Percentiles rank a stretch among this genome's conserved stretches.
phyloP scores from a whole-genome alignment of 92 coral and sea anemone genomes.

The Palythoa heliodiscus region DNA sequence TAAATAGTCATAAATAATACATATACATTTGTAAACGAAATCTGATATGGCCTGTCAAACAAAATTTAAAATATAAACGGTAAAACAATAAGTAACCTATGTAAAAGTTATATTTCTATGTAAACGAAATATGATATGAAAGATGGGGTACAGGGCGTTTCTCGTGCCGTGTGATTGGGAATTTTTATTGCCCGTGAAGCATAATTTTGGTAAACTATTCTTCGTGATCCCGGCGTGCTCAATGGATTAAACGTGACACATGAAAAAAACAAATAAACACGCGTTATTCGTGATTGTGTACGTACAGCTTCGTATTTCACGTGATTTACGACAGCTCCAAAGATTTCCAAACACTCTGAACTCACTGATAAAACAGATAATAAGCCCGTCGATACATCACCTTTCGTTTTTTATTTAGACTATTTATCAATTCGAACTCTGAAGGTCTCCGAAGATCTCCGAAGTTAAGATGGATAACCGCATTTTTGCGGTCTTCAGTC shows the following conservation, averaged over 20 bases:
- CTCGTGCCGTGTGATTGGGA: constrained; percentile 5
- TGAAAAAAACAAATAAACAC: constrained; percentile 7
- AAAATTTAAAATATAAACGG: too few relatives aligned
- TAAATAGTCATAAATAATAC: too few relatives aligned
- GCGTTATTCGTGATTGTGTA: constrained; percentile 16
- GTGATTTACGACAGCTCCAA: background rate
- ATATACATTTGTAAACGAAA: too few relatives aligned
- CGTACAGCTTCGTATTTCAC: background rate
- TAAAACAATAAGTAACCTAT: too few relatives aligned
- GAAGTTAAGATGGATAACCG: background rate
- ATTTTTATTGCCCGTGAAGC: constrained; percentile 20
- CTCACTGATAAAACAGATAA: background rate
- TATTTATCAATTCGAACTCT: background rate
- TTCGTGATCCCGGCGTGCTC: constrained; percentile 26
- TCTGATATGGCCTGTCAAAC: too few relatives aligned
- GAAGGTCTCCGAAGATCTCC: background rate
- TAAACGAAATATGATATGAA: too few relatives aligned
- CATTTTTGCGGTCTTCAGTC: constrained; percentile 21
- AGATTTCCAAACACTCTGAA: background rate
- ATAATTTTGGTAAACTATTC: constrained; percentile 15
- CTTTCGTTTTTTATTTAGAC: background rate
- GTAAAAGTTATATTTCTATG: too few relatives aligned
- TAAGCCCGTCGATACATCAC: too few relatives aligned
- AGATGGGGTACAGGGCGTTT: constrained; percentile 7
- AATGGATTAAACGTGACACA: constrained; percentile 4